Evolutionary conservation across 2,113 vertebrate genomes (phyloP).

Genomic region (Motacilla tschutschensis): DNA sequence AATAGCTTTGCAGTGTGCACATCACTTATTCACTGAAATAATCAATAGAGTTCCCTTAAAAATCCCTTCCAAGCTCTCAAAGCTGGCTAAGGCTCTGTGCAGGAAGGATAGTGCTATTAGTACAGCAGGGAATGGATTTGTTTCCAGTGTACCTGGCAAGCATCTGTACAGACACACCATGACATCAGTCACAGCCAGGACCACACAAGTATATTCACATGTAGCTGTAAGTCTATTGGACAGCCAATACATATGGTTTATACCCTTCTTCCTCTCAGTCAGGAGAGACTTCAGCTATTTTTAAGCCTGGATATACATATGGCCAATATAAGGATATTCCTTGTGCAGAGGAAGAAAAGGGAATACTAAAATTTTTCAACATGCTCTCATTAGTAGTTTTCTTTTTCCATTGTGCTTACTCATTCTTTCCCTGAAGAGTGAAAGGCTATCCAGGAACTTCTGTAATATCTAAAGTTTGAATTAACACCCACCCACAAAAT

Average conservation of each 20-base stretch:
- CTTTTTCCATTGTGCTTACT: not conserved
- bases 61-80: not conserved
- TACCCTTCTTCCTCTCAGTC: not conserved
- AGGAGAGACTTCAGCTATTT: conserved; percentile 38
- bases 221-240: not conserved
- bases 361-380: not conserved
- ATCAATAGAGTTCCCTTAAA: not conserved
- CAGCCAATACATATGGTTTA: conserved; percentile 23
- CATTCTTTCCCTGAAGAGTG: not conserved
- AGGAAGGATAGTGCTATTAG: not conserved
- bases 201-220: conserved; percentile 47
- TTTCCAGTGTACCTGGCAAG: conserved; percentile 36
- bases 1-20: not conserved
- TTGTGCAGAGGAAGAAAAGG: not conserved
- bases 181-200: conserved; percentile 34
- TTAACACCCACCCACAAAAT: not conserved
- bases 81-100: not conserved
- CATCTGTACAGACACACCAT: not conserved
- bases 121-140: not conserved
- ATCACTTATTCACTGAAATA: not conserved
- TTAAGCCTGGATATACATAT: not conserved
- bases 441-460: not conserved
- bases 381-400: not conserved
- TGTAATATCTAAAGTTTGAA: not conserved
- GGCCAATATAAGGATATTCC: not conserved